Evolutionary conservation across 2,888 invertebrate species (phyloP).

Genomic region (Ochropleura plecta): DNA sequence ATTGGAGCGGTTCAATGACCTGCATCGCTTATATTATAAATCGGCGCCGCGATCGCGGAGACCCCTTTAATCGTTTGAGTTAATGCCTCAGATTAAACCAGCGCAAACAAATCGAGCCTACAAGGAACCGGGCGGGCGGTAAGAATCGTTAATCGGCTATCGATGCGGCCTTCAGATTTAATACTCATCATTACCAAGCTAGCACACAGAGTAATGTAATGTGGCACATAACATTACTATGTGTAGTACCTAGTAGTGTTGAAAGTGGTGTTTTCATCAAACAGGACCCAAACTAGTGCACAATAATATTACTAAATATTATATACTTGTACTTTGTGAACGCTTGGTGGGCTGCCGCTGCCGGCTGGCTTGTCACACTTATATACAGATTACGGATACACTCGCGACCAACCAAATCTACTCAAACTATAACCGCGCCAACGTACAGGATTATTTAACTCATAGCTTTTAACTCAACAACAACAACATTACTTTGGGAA

Average conservation of each 20-base stretch:
- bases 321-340: no score
- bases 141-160: neutral
- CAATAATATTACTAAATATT: no score
- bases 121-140: no score
- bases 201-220: neutral
- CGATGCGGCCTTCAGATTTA: neutral
- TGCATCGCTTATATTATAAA: conserved; percentile 18
- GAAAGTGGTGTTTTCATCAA: neutral
- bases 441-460: no score
- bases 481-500: no score
- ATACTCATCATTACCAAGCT: neutral
- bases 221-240: no score
- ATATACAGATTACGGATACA: neutral
- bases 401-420: neutral
- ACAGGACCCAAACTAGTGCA: no score
- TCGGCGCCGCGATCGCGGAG: conserved; percentile 1
- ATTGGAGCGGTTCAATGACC: conserved; percentile 41
- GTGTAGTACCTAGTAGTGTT: neutral
- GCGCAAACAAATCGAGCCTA: conserved; percentile 4
- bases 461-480: no score
- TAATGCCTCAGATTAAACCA: conserved; percentile 18
- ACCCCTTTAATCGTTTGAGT: conserved; percentile 25
- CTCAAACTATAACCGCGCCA: no score
- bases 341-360: neutral
- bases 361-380: neutral